Conservation (phyloP, 2,113 vertebrate species). For the Sylvietta virens region DNA sequence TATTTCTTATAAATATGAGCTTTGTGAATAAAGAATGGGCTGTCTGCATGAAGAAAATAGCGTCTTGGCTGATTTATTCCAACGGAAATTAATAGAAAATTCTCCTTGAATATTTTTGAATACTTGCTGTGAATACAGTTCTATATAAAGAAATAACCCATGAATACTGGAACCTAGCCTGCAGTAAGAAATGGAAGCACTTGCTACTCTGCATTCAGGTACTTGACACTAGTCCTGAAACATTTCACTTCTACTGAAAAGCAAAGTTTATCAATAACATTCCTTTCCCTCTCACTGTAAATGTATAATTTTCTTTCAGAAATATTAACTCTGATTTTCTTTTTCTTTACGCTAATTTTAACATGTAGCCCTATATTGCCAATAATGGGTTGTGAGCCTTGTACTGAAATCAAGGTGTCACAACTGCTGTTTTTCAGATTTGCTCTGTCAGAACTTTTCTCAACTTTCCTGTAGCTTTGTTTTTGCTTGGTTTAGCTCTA, state of each 20-base stretch:
- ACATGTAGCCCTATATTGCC: neutral
- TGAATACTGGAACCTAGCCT: neutral
- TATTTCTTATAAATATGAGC: neutral
- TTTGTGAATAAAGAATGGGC: neutral
- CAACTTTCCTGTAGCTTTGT: neutral
- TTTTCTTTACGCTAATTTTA: neutral
- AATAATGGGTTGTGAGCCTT: neutral
- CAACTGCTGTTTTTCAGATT: neutral
- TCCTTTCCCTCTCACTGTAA: neutral
- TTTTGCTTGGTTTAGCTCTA: neutral
- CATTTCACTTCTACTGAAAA: neutral
- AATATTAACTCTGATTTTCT: neutral
- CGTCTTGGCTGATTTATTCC: neutral
- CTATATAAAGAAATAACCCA: neutral
- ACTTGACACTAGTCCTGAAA: neutral
- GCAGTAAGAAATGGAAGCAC: neutral
- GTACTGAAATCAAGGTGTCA: neutral
- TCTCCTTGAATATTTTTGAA: neutral
- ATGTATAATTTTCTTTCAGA: neutral
- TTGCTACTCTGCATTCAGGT: neutral
- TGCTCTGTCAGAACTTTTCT: neutral
- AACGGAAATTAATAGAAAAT: neutral
- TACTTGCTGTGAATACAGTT: neutral
- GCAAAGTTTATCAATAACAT: neutral
- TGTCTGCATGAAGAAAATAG: neutral